phyloP scores from a whole-genome alignment of 2,888 invertebrate species.

The Cheilosia pagana region DNA sequence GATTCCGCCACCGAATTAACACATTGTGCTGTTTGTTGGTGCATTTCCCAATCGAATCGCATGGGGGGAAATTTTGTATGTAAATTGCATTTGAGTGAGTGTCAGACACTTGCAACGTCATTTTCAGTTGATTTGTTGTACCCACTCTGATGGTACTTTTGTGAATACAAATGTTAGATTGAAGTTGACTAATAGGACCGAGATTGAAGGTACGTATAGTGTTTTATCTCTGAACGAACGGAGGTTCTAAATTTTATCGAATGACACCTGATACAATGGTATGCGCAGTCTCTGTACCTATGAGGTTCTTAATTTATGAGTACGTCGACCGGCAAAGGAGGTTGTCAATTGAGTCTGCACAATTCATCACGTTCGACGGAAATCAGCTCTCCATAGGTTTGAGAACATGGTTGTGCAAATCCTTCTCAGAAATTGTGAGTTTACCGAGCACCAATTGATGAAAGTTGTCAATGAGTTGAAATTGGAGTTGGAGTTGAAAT shows the following conservation, averaged over 20 bases:
- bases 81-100: conserved; percentile 71
- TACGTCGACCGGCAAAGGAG: conserved; percentile 26
- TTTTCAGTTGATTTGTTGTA: conserved; percentile 72
- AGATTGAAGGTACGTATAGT: conserved; percentile 52
- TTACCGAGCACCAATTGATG: background rate
- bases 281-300: background rate
- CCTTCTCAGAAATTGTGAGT: background rate
- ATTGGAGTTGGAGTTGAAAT: no score
- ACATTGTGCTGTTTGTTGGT: conserved; percentile 50
- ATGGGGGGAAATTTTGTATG: conserved; percentile 58
- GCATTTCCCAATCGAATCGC: conserved; percentile 11
- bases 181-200: conserved; percentile 56
- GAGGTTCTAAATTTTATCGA: conserved; percentile 70
- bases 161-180: conserved; percentile 66
- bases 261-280: conserved; percentile 56
- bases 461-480: no score
- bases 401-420: background rate
- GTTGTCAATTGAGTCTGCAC: conserved; percentile 29
- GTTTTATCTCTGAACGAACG: conserved; percentile 44
- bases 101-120: conserved; percentile 71
- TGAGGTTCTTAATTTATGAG: conserved; percentile 46
- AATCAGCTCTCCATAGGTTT: no score
- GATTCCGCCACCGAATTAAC: conserved; percentile 70
- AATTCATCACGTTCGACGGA: conserved; percentile 3
- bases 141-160: conserved; percentile 57